Evolutionary conservation across 2,113 vertebrate species (phyloP), one percentile per base, ranked within the genome.

Genomic region (Scomber colias): DNA sequence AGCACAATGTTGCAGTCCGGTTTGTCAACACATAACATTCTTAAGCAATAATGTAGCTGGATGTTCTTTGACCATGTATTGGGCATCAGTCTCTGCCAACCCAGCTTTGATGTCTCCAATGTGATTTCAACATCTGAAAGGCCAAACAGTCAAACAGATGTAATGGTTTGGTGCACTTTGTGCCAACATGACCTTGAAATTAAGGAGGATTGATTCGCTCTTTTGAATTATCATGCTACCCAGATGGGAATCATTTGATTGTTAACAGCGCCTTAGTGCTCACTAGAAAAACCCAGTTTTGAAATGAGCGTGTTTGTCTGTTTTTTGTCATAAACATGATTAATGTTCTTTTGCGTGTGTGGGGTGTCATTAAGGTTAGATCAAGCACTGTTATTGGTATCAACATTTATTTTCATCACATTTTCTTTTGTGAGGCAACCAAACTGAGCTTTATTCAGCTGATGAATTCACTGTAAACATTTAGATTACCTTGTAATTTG

Each of bases 211-310:
- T 83, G 72, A 79, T 83, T 87, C 71, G 88, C 75, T 76, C 64
- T 82, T 65, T 90, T 82, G 75, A 68, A 77, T 84, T 86, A 71
- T 84, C 63, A 88, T 89, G 71, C 65, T 86, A 44, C 77, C 76
- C 91, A 93, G 90, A 92, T 95, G 92, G 82, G 80, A 83, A 79
- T 90, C 53, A 75, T 87, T 86, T 83, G 54, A 72, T 68, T 81
- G 69, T 77, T 78, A 71, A 71, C 65, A 60, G 60, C 76, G 64
- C 69, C 51, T 72, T 70, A 24, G 71, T 31, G 44, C 31, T 87
- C 62, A 54, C 56, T 69, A 61, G 59, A 77, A 89, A 89, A 81
- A 71, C 62, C 16, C 45, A 51, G 63, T 55, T 75, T 75, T 88
- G 70, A 84, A 68, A 70, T 70, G 31, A 82, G 19, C 40, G 5